These are phyloP conservation scores for Ecdyonurus torrentis DNA, from an alignment of 2,888 invertebrate species.

Conservation along the genomic window DNA sequence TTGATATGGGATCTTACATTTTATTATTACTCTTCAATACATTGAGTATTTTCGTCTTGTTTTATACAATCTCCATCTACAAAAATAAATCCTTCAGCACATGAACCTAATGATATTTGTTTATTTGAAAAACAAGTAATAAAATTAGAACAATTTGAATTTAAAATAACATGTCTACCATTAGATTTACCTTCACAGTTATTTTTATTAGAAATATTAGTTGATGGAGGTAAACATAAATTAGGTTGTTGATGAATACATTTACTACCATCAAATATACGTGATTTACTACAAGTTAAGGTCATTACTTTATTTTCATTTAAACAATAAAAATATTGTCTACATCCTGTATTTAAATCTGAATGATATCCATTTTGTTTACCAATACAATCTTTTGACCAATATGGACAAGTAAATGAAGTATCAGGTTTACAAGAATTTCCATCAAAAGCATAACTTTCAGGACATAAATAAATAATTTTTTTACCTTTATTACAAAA, in stretches of 20 bases:
- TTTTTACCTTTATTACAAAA: slow-evolving; percentile 37
- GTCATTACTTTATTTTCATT: slow-evolving; percentile 36
- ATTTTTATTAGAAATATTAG: neutral
- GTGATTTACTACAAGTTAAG: slow-evolving; percentile 35
- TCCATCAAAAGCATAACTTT: slow-evolving; percentile 35
- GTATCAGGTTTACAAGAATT: slow-evolving; percentile 28
- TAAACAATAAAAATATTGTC: slow-evolving; percentile 41
- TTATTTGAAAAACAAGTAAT: neutral
- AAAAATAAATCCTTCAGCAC: neutral
- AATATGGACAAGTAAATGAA: slow-evolving; percentile 24
- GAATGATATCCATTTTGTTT: slow-evolving; percentile 38
- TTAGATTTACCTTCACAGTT: neutral
- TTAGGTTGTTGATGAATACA: slow-evolving; percentile 26
- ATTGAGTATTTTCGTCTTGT: neutral
- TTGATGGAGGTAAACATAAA: neutral
- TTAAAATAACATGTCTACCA: neutral
- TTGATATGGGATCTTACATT: too few species aligned
- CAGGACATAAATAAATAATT: slow-evolving; percentile 37
- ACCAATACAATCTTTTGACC: slow-evolving; percentile 31
- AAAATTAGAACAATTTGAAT: neutral
- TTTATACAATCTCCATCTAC: neutral
- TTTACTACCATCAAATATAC: slow-evolving; percentile 39
- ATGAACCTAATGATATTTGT: neutral
- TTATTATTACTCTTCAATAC: neutral
- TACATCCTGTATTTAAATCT: slow-evolving; percentile 35